These are phyloP conservation scores for Urocolius indicus DNA, from an alignment of 2,113 vertebrate species.

Conservation along the genomic window DNA sequence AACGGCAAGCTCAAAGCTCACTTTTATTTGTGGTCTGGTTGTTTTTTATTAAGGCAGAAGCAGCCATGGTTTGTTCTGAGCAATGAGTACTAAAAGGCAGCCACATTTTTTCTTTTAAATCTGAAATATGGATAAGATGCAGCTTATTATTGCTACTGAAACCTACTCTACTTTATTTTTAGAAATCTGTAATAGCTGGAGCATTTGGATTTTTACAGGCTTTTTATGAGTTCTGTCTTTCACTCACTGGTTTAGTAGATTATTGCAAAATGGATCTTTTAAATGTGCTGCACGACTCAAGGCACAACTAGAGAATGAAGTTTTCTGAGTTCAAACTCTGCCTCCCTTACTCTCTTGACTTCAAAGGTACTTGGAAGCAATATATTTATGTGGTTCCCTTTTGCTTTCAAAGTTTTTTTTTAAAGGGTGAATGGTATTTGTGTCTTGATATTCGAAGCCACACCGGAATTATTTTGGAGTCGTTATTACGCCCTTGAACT, in stretches of 20 bases:
- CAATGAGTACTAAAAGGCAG: slow-evolving; percentile 58
- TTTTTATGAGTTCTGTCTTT: slow-evolving; percentile 68
- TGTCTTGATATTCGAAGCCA: slow-evolving; percentile 12
- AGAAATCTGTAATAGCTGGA: slow-evolving; percentile 58
- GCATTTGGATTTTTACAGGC: slow-evolving; percentile 66
- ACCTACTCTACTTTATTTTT: slow-evolving; percentile 64
- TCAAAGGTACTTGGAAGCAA: slow-evolving; percentile 53
- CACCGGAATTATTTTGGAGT: slow-evolving; percentile 16
- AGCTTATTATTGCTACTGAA: slow-evolving; percentile 69
- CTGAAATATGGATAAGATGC: slow-evolving; percentile 51
- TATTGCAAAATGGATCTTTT: slow-evolving; percentile 64
- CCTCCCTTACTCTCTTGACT: slow-evolving; percentile 47
- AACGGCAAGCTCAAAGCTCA: slow-evolving; percentile 64
- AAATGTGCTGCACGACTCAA: slow-evolving; percentile 64
- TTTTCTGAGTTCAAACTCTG: slow-evolving; percentile 41
- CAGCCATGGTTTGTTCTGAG: slow-evolving; percentile 28
- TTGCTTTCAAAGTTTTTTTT: background rate
- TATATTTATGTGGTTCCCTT: slow-evolving; percentile 20
- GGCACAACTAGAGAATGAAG: slow-evolving; percentile 45
- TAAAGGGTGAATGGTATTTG: slow-evolving; percentile 48
- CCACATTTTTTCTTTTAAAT: slow-evolving; percentile 65
- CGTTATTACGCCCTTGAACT: slow-evolving; percentile 37
- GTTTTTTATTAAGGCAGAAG: slow-evolving; percentile 49
- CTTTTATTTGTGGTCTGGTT: slow-evolving; percentile 46
- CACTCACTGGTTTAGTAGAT: slow-evolving; percentile 64